Evolutionary conservation across 92 coral and sea anemone species (phyloP).

Genomic region (Isaurus tuberculatus): DNA sequence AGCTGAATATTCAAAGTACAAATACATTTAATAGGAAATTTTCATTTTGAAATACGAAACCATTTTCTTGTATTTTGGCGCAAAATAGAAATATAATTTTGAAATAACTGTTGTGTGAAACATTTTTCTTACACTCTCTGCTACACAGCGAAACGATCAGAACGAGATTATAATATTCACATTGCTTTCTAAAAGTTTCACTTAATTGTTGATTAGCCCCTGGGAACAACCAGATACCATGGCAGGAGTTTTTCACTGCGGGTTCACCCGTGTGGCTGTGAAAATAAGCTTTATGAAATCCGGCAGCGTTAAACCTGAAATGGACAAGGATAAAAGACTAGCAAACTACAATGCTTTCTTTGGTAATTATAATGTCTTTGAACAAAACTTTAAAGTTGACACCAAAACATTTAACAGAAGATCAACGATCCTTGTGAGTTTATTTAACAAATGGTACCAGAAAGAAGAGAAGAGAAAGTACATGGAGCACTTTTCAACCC

Average conservation of each 20-base stretch:
- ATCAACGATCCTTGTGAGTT: not conserved
- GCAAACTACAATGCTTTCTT: conserved; percentile 22
- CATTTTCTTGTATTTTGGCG: conserved; percentile 11
- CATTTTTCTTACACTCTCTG: not conserved
- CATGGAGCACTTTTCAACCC: conserved; percentile 22
- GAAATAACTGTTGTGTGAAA: not conserved
- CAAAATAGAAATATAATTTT: not conserved
- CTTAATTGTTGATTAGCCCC: not conserved
- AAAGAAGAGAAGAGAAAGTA: not conserved
- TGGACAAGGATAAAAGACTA: conserved; percentile 17
- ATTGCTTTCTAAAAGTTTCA: not conserved
- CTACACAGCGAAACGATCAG: not conserved
- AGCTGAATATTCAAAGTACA: too few species aligned
- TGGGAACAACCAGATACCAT: not conserved
- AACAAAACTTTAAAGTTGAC: not conserved
- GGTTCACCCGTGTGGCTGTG: conserved; percentile 2
- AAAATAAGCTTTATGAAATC: not conserved
- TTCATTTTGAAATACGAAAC: not conserved
- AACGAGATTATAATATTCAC: not conserved
- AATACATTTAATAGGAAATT: not conserved
- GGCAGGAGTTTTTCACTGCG: conserved; percentile 1
- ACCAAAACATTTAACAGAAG: not conserved
- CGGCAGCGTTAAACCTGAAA: not conserved
- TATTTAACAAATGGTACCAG: not conserved
- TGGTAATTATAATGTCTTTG: not conserved